Base-by-base conservation (phyloP, 2,888 invertebrate genomes). In the Julus scanicus region DNA sequence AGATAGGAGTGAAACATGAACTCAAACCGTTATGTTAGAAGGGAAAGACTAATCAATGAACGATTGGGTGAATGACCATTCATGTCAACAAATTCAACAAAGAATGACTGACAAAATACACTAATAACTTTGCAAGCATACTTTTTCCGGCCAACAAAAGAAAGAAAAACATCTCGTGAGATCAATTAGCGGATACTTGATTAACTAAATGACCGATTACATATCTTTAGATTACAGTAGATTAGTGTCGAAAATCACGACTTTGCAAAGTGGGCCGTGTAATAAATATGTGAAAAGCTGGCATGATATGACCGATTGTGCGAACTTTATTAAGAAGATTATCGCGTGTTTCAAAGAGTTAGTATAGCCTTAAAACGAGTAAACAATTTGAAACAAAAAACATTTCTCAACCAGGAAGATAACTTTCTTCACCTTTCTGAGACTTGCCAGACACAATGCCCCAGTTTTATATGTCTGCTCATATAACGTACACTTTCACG, bases 11-110 rank as follows among this genome's bases (percentile, higher is more conserved):
- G 20, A 20, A 29, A 71, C 71, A 71, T 71, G 71, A 71, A 71
- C 71, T 20, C n/a, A 8, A 63, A 63, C 17, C 63, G n/a, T 63
- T 29, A 29, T 71, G 71, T 71, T 71, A 71, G 71, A 17, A 71
- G 29, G 71, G 3, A 71, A 71, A 20, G 71, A 4, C 29, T 71
- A 29, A 71, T 71, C 71, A 71, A 71, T 71, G 71, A 71, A 29
- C 71, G 71, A 71, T 71, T 71, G 71, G 71, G 71, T 71, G 71
- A 71, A 71, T 71, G 71, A 71, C 71, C 71, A 71, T 29, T 71
- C 71, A 71, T 71, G 71, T 71, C 71, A 71, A 71, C 71, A 71
- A 71, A 71, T 17, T 71, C 20, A 71, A 71, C 15, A 53, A 20
- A 71, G 29, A 29, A 71, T 8, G 29, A 20, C 71, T n/a, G n/a